These are phyloP conservation scores for Lipophrys pholis DNA, from an alignment of 2,113 vertebrate species.

Conservation along the genomic window DNA sequence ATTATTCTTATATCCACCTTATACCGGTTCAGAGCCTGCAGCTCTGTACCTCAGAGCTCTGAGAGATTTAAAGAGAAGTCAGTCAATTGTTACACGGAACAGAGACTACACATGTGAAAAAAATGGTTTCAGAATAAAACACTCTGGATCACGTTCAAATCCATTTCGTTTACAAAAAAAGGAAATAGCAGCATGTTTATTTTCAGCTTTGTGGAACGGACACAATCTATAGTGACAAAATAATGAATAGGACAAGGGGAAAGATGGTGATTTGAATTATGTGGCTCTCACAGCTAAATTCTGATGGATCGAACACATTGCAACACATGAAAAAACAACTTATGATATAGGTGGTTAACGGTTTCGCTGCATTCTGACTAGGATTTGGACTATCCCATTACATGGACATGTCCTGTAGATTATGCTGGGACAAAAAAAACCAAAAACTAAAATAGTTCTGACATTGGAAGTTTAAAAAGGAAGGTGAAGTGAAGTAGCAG, in stretches of 20 bases:
- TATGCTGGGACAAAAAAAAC: too few species aligned
- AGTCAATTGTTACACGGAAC: slow-evolving; percentile 19
- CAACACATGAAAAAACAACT: not conserved
- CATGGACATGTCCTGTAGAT: too few species aligned
- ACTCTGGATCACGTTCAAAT: slow-evolving; percentile 65
- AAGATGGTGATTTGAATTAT: not conserved
- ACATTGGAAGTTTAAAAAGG: too few species aligned
- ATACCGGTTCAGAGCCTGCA: not conserved
- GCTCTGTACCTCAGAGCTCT: not conserved
- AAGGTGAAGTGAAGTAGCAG: too few species aligned
- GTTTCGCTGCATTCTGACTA: too few species aligned
- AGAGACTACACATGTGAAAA: slow-evolving; percentile 17
- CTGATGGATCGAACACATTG: not conserved
- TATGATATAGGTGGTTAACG: too few species aligned
- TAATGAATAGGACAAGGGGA: not conserved
- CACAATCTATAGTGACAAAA: slow-evolving; percentile 20
- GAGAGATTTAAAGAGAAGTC: slow-evolving; percentile 20
- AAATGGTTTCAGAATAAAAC: slow-evolving; percentile 5
- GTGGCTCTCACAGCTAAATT: not conserved
- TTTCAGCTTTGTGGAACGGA: slow-evolving; percentile 1
- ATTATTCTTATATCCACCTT: slow-evolving; percentile 38
- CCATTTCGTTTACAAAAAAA: slow-evolving; percentile 63
- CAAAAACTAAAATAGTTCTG: too few species aligned
- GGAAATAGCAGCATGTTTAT: slow-evolving; percentile 46
- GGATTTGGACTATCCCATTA: too few species aligned